Conservation (phyloP, 1,140 invertebrate genomes). For the Theocolax elegans region DNA sequence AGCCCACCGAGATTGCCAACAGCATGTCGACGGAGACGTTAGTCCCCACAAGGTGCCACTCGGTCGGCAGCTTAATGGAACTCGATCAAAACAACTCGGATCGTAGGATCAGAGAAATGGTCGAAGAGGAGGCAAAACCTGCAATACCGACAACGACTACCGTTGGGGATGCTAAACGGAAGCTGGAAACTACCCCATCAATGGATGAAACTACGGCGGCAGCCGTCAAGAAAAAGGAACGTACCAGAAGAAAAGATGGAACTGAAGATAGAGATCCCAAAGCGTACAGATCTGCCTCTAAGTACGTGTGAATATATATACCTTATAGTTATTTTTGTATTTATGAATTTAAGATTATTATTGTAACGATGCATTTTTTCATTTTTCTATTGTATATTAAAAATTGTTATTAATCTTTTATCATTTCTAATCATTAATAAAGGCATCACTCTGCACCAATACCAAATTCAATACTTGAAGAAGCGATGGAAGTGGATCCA, state of each 20-base stretch:
- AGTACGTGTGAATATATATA: slow-evolving; percentile 5
- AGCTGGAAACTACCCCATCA: slow-evolving; percentile 75
- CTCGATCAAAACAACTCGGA: slow-evolving; percentile 69
- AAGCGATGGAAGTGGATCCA: slow-evolving; percentile 58
- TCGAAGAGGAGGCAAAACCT: slow-evolving; percentile 62
- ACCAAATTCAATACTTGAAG: slow-evolving; percentile 55
- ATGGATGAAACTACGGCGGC: slow-evolving; percentile 69
- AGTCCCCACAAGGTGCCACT: slow-evolving; percentile 73
- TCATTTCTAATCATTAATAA: slow-evolving; percentile 6
- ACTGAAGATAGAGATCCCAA: slow-evolving; percentile 47
- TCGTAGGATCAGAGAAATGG: slow-evolving; percentile 75
- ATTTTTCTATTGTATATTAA: background rate
- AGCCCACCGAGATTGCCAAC: slow-evolving; percentile 57
- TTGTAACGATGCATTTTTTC: no score
- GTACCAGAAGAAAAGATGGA: slow-evolving; percentile 61
- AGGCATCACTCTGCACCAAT: slow-evolving; percentile 60
- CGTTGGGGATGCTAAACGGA: slow-evolving; percentile 50
- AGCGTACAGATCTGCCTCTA: slow-evolving; percentile 50
- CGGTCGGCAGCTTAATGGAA: slow-evolving; percentile 76
- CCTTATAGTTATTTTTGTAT: background rate
- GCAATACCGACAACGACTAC: slow-evolving; percentile 31
- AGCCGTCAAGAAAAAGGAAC: slow-evolving; percentile 72
- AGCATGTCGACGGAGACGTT: slow-evolving; percentile 57
- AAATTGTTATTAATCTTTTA: background rate
- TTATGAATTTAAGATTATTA: no score